phyloP scores from a whole-genome alignment of 2,888 invertebrate species.

The Pasiphila rectangulata region DNA sequence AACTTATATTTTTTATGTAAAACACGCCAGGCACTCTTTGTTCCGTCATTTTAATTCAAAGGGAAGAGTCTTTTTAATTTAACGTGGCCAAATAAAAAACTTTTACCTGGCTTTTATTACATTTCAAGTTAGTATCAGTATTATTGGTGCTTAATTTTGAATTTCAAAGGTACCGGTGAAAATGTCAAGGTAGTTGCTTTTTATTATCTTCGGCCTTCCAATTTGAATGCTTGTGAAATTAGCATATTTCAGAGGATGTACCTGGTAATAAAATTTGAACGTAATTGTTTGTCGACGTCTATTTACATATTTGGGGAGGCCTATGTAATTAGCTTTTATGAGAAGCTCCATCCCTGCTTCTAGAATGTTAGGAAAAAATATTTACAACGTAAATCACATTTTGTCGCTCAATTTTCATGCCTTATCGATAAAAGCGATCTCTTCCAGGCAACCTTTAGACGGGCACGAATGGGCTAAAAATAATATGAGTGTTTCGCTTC shows the following conservation, averaged over 20 bases:
- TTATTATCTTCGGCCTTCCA: constrained; percentile 1
- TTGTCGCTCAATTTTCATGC: too few species aligned
- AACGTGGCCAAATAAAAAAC: constrained; percentile 27
- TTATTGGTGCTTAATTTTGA: constrained; percentile 25
- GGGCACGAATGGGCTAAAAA: too few species aligned
- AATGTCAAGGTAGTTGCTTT: not conserved
- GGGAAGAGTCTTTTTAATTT: constrained; percentile 24
- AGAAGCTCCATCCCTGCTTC: too few species aligned
- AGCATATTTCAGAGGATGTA: constrained; percentile 1
- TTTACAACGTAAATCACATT: too few species aligned
- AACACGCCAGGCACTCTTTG: constrained; percentile 14
- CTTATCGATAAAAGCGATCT: too few species aligned
- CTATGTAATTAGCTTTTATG: not conserved
- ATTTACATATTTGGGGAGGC: not conserved
- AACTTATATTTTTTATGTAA: constrained; percentile 21
- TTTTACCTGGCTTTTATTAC: constrained; percentile 27
- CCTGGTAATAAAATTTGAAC: not conserved
- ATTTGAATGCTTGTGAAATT: constrained; percentile 5
- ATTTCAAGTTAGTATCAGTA: constrained; percentile 22
- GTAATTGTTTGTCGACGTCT: not conserved
- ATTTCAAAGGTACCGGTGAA: constrained; percentile 16
- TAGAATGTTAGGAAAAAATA: too few species aligned
- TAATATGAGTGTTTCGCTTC: too few species aligned
- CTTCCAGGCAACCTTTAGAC: too few species aligned
- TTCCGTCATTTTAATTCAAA: constrained; percentile 17